Evolutionary conservation across 1,140 invertebrate genomes (phyloP).

Genomic region (Achatina immaculata): DNA sequence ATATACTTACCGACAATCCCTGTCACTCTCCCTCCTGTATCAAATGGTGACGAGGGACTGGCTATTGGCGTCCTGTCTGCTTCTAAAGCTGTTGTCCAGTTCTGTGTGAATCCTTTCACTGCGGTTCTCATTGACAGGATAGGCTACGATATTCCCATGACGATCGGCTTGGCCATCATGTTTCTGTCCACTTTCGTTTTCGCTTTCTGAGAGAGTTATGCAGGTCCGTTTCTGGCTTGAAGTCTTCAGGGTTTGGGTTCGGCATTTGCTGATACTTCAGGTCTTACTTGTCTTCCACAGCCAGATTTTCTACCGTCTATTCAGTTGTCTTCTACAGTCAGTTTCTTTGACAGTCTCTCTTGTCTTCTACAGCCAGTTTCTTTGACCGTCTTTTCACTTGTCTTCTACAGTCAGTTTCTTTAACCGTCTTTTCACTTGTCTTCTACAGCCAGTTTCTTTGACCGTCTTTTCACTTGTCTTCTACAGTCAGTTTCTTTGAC

Average conservation of each 20-base stretch:
- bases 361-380: slow-evolving; percentile 98
- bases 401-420: too few species aligned
- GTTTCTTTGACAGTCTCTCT: slow-evolving; percentile 99
- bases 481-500: too few species aligned
- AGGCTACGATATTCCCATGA: slow-evolving; percentile 99
- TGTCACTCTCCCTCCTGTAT: slow-evolving; percentile 56
- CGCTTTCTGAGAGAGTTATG: slow-evolving; percentile 95
- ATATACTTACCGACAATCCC: slow-evolving; percentile 34
- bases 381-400: slow-evolving; percentile 93
- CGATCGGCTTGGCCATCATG: slow-evolving; percentile 97
- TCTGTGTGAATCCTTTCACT: slow-evolving; percentile 99
- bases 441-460: too few species aligned
- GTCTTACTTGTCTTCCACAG: slow-evolving; percentile 97
- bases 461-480: too few species aligned
- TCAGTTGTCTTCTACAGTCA: slow-evolving; percentile 98
- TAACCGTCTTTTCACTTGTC: too few species aligned
- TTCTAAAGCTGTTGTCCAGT: slow-evolving; percentile 97
- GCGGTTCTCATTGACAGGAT: slow-evolving; percentile 98
- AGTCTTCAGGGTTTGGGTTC: slow-evolving; percentile 98
- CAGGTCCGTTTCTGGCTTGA: slow-evolving; percentile 95
- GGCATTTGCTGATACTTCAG: slow-evolving; percentile 98
- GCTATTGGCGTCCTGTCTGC: slow-evolving; percentile 97
- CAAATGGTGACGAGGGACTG: slow-evolving; percentile 91
- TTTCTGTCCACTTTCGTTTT: slow-evolving; percentile 98
- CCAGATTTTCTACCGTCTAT: slow-evolving; percentile 96